phyloP scores from a whole-genome alignment of 1,140 invertebrate genomes.

The Aphelenchoides fujianensis region DNA sequence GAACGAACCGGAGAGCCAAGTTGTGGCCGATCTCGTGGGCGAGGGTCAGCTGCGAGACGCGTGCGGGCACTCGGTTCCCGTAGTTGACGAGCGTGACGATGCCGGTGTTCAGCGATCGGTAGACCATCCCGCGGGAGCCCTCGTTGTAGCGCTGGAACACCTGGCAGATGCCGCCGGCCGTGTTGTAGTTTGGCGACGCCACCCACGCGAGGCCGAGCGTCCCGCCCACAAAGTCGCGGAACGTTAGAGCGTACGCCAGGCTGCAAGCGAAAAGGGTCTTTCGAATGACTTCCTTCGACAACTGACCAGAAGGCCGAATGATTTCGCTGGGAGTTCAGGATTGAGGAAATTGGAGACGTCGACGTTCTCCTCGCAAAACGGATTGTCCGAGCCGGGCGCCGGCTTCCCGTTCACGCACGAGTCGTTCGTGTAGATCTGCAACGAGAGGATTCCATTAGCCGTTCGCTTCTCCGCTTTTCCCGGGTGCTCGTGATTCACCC shows the following conservation, averaged over 20 bases:
- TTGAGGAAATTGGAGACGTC: constrained; percentile 99
- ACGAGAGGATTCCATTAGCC: background rate
- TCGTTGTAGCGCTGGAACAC: constrained; percentile 94
- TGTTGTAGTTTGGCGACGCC: constrained; percentile 75
- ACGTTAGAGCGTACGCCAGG: constrained; percentile 97
- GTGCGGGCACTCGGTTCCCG: constrained; percentile 88
- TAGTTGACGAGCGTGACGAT: constrained; percentile 99
- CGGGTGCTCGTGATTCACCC: background rate
- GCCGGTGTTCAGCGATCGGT: constrained; percentile 93
- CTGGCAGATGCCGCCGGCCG: constrained; percentile 96
- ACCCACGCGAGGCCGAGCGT: constrained; percentile 97
- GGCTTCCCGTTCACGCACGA: constrained; percentile 56
- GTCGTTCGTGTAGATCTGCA: constrained; percentile 65
- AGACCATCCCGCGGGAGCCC: constrained; percentile 84
- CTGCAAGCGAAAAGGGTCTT: too few species aligned
- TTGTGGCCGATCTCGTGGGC: constrained; percentile 99
- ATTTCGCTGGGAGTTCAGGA: constrained; percentile 88
- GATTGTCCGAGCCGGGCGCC: constrained; percentile 68
- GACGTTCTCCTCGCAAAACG: constrained; percentile 93
- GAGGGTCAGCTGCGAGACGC: constrained; percentile 92
- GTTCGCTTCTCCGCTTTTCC: too few species aligned
- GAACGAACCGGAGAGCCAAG: constrained; percentile 81
- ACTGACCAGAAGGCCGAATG: constrained; percentile 97
- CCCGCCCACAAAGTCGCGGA: constrained; percentile 91
- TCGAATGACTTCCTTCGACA: too few species aligned